Percentiles rank a stretch among this genome's conserved stretches.
These are phyloP conservation scores for Coenonympha arcania DNA, from an alignment of 2,888 invertebrate species.

Conservation along the genomic window DNA sequence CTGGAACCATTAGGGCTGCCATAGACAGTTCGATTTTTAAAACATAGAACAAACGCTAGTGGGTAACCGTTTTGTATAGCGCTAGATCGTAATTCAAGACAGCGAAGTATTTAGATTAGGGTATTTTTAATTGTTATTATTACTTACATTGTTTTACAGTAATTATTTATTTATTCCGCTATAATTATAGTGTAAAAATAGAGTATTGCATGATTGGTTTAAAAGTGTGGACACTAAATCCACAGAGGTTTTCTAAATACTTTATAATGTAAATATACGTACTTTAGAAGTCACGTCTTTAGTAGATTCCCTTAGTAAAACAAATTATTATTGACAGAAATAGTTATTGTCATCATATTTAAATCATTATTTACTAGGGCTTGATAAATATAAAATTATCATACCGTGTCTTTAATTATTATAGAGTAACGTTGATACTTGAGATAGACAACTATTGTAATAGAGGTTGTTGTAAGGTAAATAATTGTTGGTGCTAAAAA, in stretches of 20 bases:
- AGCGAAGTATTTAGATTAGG: neutral
- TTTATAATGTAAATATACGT: neutral
- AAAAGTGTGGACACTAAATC: slow-evolving; percentile 8
- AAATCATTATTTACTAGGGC: neutral
- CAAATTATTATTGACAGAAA: too few relatives aligned
- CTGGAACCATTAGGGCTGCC: slow-evolving; percentile 35
- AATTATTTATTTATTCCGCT: slow-evolving; percentile 1
- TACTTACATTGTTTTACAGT: slow-evolving; percentile 7
- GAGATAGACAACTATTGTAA: neutral
- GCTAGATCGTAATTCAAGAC: slow-evolving; percentile 12
- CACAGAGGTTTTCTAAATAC: slow-evolving; percentile 17
- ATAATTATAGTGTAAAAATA: neutral
- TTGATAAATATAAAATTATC: neutral
- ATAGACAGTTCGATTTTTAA: slow-evolving; percentile 32
- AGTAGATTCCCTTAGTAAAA: too few relatives aligned
- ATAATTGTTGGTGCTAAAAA: slow-evolving; percentile 13
- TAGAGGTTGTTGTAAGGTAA: slow-evolving; percentile 12
- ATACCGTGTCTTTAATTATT: neutral
- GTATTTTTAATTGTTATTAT: slow-evolving; percentile 5
- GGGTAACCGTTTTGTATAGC: slow-evolving; percentile 14
- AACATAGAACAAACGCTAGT: slow-evolving; percentile 23
- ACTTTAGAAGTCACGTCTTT: neutral
- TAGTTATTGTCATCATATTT: neutral
- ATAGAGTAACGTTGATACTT: neutral
- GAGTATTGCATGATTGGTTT: slow-evolving; percentile 25